Evolutionary conservation across 2,888 invertebrate species (phyloP), one percentile per base, ranked within the genome.

Genomic region (Seira musarum): DNA sequence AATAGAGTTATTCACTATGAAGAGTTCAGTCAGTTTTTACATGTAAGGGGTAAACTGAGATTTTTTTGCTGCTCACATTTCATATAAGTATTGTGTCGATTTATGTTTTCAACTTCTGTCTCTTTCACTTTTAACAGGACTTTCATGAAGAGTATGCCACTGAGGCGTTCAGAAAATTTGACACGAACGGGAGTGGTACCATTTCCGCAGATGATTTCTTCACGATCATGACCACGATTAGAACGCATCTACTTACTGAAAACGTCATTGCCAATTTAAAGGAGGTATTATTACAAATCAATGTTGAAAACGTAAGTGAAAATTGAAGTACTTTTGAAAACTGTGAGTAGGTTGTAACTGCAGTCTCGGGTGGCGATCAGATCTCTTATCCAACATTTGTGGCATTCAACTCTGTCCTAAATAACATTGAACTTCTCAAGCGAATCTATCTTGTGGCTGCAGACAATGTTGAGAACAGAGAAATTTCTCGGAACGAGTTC

Each of bases 71-170:
- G n/a, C n/a, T n/a, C n/a, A n/a, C n/a, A n/a, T n/a, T n/a, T n/a
- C n/a, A n/a, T n/a, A n/a, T n/a, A n/a, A n/a, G n/a, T n/a, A n/a
- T n/a, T n/a, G n/a, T n/a, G n/a, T n/a, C n/a, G n/a, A n/a, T n/a
- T n/a, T n/a, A n/a, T n/a, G n/a, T n/a, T n/a, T n/a, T n/a, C n/a
- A n/a, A n/a, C n/a, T n/a, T n/a, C n/a, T n/a, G n/a, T n/a, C n/a
- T n/a, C n/a, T n/a, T n/a, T n/a, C n/a, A n/a, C n/a, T 25, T 66
- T 40, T n/a, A 88, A 40, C 68, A 90, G 90, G 92, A 92, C 87
- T 92, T 91, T 86, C 91, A 92, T 87, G 92, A 92, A 82, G 91
- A 91, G 85, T 91, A 92, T 87, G 91, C 91, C 19, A 88, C 90
- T 49, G 91, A 91, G 86, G 91, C 90, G 0, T 91, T 91, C 87